Percentiles rank a stretch among this genome's conserved stretches.
phyloP scores from a whole-genome alignment of 2,888 invertebrate species.

The Polylopha cassiicola region DNA sequence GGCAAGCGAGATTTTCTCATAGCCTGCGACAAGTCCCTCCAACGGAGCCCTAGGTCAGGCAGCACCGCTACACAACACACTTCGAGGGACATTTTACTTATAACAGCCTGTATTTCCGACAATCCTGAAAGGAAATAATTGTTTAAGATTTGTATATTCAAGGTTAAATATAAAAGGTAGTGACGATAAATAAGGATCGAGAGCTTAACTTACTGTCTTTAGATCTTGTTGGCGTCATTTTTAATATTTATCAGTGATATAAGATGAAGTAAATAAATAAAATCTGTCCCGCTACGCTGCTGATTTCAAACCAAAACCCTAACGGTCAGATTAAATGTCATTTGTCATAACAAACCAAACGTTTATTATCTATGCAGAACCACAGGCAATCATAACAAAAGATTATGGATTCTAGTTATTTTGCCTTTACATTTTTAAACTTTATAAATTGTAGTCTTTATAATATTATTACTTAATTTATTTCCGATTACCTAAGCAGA shows the following conservation, averaged over 20 bases:
- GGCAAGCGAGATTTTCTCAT: constrained; percentile 45
- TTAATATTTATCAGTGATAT: background rate
- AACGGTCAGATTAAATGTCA: too few species aligned
- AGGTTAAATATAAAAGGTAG: background rate
- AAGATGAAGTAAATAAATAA: background rate
- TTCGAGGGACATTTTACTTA: constrained; percentile 47
- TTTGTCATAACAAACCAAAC: too few species aligned
- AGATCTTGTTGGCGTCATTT: background rate
- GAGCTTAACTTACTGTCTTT: background rate
- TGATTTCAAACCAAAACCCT: too few species aligned
- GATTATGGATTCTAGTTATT: too few species aligned
- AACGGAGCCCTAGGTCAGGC: constrained; percentile 53
- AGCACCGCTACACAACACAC: constrained; percentile 40
- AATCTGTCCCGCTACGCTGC: background rate
- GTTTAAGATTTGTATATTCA: background rate
- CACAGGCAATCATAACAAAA: too few species aligned
- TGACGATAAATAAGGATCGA: background rate
- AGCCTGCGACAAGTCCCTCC: constrained; percentile 43
- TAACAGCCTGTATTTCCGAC: constrained; percentile 40
- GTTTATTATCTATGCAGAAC: too few species aligned
- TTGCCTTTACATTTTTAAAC: too few species aligned
- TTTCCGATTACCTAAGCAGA: too few species aligned
- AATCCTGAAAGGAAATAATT: constrained; percentile 38
- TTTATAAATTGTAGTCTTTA: too few species aligned
- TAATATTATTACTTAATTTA: too few species aligned